A percentile compares a stretch with the other conserved stretches of the same genome.
phyloP scores from a whole-genome alignment of 1,140 invertebrate species.

The Nasonia longicornis region DNA sequence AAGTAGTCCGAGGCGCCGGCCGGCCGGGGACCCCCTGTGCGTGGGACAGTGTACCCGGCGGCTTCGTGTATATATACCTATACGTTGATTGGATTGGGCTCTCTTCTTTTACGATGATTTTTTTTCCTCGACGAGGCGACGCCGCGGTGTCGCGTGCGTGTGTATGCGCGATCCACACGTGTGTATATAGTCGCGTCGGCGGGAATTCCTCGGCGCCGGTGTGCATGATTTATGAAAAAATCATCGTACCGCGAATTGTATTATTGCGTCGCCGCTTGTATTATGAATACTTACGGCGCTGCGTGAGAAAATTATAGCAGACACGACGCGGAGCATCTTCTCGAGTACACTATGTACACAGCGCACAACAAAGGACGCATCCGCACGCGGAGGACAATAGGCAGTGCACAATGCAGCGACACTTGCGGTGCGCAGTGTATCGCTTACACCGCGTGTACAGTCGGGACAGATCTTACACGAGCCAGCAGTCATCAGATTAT shows the following conservation, averaged over 20 bases:
- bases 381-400: background rate
- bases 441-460: background rate
- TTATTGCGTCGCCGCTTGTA: no score
- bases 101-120: constrained; percentile 11
- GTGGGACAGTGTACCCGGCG: constrained; percentile 25
- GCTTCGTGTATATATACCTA: background rate
- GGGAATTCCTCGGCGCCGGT: background rate
- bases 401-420: background rate
- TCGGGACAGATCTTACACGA: constrained; percentile 19
- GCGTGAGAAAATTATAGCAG: background rate
- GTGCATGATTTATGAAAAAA: background rate
- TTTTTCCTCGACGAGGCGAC: background rate
- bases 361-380: background rate
- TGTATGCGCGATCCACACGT: background rate
- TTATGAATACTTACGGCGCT: no score
- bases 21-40: constrained; percentile 39
- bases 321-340: background rate
- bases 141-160: background rate
- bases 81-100: background rate
- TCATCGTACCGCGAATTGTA: background rate
- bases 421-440: background rate
- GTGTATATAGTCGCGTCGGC: background rate
- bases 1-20: constrained; percentile 54
- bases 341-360: background rate
- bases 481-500: constrained; percentile 41